Evolutionary conservation across 2,113 vertebrate species (phyloP).

Genomic region (Xiphorhynchus elegans): DNA sequence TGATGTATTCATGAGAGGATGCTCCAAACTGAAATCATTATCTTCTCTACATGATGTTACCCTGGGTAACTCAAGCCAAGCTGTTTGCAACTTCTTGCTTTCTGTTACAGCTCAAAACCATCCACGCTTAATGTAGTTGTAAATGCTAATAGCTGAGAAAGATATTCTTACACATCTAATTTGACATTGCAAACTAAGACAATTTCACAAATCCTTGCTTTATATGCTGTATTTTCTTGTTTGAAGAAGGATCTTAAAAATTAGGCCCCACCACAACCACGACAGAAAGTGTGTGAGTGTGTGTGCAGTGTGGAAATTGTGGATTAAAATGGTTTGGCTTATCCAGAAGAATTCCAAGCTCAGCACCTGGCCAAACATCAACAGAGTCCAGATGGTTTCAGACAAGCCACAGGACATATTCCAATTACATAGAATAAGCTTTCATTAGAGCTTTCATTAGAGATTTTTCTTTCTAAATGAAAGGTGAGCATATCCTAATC

Average conservation of each 20-base stretch:
- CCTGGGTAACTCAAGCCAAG: background rate
- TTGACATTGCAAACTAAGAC: background rate
- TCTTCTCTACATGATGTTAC: background rate
- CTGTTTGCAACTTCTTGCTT: background rate
- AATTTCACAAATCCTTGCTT: background rate
- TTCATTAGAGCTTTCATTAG: too few species aligned
- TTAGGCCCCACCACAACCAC: background rate
- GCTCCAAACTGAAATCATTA: background rate
- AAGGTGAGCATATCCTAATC: background rate
- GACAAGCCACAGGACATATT: background rate
- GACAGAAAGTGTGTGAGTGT: background rate
- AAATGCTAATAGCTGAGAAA: background rate
- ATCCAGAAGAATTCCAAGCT: background rate
- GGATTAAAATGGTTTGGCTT: background rate
- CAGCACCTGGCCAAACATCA: constrained; percentile 15
- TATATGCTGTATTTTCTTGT: background rate
- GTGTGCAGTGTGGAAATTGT: background rate
- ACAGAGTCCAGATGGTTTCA: background rate
- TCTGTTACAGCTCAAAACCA: background rate
- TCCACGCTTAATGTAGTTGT: background rate
- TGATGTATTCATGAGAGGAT: background rate
- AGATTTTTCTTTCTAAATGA: background rate
- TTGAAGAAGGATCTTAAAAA: background rate
- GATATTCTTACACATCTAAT: background rate
- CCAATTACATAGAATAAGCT: background rate